Evolutionary conservation across 2,113 vertebrate species (phyloP).

Genomic region (Scomber colias): DNA sequence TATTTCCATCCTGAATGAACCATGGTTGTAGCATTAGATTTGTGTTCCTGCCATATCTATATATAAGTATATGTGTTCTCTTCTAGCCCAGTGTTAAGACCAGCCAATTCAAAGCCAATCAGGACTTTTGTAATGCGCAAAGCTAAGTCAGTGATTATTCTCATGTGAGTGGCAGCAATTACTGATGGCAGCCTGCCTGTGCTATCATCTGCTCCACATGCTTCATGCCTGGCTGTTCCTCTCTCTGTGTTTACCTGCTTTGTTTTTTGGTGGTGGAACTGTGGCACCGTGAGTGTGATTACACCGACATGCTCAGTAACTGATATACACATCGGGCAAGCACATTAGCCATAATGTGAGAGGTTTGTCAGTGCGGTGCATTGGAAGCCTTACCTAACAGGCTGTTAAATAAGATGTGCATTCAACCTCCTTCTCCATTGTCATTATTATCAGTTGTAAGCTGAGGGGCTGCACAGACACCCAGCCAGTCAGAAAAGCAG

Average conservation of each 20-base stretch:
- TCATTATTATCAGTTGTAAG: constrained; percentile 51
- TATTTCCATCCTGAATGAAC: no score
- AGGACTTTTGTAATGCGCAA: no score
- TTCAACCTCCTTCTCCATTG: constrained; percentile 49
- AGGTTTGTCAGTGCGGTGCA: constrained; percentile 65
- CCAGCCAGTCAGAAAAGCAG: constrained; percentile 26
- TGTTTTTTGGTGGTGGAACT: neutral
- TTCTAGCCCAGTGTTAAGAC: no score
- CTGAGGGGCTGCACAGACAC: neutral
- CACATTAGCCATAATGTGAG: constrained; percentile 63
- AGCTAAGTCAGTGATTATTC: neutral
- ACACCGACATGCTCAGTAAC: constrained; percentile 30
- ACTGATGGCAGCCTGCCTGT: neutral
- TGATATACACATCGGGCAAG: constrained; percentile 39
- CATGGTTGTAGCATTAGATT: no score
- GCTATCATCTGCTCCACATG: neutral
- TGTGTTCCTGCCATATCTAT: no score
- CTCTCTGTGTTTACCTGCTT: constrained; percentile 13
- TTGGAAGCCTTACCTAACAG: constrained; percentile 61
- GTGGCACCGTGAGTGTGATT: constrained; percentile 18
- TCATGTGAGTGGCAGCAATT: neutral
- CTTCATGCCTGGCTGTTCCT: neutral
- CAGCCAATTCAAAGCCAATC: no score
- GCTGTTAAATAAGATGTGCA: constrained; percentile 73
- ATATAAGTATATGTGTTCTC: no score